Evolutionary conservation across 2,797 vertebrate species (phyloP).

Genomic region (Uromys caudimaculatus): DNA sequence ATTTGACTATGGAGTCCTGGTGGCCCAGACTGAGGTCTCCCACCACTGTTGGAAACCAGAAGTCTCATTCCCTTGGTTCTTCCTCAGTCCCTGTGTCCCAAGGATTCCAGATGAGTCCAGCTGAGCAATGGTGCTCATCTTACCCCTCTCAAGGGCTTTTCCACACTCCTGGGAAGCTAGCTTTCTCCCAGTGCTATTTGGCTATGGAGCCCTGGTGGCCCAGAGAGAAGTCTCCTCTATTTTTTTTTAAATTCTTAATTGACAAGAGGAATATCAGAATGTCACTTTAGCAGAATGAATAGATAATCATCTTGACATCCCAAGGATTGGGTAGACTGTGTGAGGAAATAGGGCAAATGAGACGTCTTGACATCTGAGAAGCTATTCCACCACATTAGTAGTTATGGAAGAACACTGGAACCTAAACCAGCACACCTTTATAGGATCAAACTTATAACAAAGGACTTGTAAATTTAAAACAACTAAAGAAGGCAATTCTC

Average conservation of each 20-base stretch:
- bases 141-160: too few relatives aligned
- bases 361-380: neutral
- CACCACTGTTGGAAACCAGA: too few relatives aligned
- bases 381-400: neutral
- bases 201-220: too few relatives aligned
- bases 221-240: too few relatives aligned
- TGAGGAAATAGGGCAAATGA: neutral
- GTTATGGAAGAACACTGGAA: neutral
- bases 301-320: neutral
- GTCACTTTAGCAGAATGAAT: neutral
- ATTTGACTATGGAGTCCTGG: too few relatives aligned
- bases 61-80: too few relatives aligned
- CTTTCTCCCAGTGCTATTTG: too few relatives aligned
- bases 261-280: neutral
- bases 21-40: too few relatives aligned
- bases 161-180: too few relatives aligned
- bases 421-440: neutral
- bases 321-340: neutral
- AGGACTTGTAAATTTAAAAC: neutral
- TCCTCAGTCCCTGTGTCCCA: too few relatives aligned
- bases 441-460: neutral
- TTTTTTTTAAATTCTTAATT: slow-evolving; percentile 48
- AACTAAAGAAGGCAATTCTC: neutral
- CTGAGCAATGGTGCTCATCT: too few relatives aligned
- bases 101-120: too few relatives aligned